A percentile compares a stretch with the other conserved stretches of the same genome.
Evolutionary conservation across 2,797 vertebrate species (phyloP).

Genomic region (Hippopotamyrus pictus): DNA sequence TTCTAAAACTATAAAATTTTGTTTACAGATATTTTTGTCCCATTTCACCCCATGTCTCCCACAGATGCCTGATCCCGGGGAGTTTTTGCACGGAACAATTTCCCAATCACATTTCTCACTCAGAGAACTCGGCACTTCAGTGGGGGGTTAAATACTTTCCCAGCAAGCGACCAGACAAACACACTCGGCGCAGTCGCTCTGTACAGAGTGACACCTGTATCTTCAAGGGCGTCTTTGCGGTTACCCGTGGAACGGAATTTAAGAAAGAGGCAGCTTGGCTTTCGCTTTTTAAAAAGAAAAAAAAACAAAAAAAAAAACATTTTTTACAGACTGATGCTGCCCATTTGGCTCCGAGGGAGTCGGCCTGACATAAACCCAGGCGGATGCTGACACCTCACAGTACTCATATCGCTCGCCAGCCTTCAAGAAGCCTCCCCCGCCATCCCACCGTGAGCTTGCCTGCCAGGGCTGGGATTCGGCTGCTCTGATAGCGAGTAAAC

Average conservation of each 20-base stretch:
- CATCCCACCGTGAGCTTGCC: background rate
- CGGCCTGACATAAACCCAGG: background rate
- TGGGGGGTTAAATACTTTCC: background rate
- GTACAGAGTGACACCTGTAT: background rate
- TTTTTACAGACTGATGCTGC: background rate
- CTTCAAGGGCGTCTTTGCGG: background rate
- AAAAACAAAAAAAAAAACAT: background rate
- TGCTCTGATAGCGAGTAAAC: background rate
- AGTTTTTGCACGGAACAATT: background rate
- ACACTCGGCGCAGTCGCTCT: background rate
- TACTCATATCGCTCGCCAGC: background rate
- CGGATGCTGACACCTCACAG: background rate
- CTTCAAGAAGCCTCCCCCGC: background rate
- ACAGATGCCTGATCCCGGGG: background rate
- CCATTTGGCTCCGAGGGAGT: background rate
- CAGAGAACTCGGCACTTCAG: background rate
- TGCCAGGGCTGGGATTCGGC: background rate
- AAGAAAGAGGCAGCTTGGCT: background rate
- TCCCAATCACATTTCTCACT: slow-evolving; percentile 8
- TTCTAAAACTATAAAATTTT: background rate
- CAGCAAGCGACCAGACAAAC: background rate
- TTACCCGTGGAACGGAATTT: background rate
- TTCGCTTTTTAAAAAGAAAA: background rate
- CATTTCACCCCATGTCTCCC: background rate
- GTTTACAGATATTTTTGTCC: background rate